Percentiles rank a stretch among this genome's conserved stretches.
phyloP scores from a whole-genome alignment of 2,113 vertebrate species.

The Lipotes vexillifer region DNA sequence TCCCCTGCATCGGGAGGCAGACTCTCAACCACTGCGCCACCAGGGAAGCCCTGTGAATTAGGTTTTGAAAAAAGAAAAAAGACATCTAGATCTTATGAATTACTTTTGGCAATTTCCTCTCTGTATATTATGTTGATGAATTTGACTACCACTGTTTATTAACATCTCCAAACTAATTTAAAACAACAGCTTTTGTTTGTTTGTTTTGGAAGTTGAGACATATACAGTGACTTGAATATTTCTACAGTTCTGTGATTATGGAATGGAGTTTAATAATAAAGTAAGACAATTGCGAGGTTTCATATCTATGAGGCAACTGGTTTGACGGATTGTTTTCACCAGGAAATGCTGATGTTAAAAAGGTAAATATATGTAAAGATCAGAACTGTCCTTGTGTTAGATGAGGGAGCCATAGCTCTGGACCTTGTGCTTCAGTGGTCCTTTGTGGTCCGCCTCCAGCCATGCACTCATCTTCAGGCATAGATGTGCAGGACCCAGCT shows the following conservation, averaged over 20 bases:
- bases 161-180: not conserved
- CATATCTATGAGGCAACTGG: not conserved
- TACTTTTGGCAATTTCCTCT: conserved; percentile 3
- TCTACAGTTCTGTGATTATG: not conserved
- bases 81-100: not conserved
- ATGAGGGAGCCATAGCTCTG: not conserved
- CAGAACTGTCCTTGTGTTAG: not conserved
- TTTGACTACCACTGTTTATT: not conserved
- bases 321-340: not conserved
- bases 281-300: not conserved
- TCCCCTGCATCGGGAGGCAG: too few relatives aligned
- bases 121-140: not conserved
- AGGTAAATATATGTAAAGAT: not conserved
- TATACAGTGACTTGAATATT: not conserved
- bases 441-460: not conserved
- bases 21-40: too few relatives aligned
- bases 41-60: too few relatives aligned
- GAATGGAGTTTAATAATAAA: not conserved
- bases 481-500: too few relatives aligned
- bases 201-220: not conserved
- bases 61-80: not conserved
- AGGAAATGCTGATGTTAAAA: not conserved
- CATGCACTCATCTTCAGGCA: not conserved
- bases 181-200: not conserved
- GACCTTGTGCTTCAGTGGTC: not conserved